phyloP scores from a whole-genome alignment of 2,797 vertebrate species.

The Sphenodon punctatus region DNA sequence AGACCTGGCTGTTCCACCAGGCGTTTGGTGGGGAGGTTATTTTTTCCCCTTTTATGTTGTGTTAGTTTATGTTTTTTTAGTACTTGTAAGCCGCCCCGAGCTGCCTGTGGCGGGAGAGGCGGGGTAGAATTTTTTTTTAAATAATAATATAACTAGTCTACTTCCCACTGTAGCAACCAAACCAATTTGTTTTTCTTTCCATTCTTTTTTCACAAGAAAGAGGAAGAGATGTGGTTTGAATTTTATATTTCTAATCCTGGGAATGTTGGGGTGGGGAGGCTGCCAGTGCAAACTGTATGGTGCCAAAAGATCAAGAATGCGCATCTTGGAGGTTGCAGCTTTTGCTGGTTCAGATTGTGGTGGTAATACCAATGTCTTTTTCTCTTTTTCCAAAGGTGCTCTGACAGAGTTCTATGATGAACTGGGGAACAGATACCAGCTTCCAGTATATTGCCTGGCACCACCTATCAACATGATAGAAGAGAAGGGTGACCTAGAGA shows the following conservation, averaged over 20 bases:
- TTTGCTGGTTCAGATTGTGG: not conserved
- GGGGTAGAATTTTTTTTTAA: too few relatives aligned
- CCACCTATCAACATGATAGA: slow-evolving; percentile 98
- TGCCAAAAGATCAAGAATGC: not conserved
- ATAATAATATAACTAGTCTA: not conserved
- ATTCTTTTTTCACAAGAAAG: not conserved
- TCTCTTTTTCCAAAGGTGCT: slow-evolving; percentile 79
- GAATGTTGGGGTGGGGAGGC: not conserved
- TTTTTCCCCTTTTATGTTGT: too few relatives aligned
- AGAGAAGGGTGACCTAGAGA: slow-evolving; percentile 90
- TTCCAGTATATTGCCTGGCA: slow-evolving; percentile 95
- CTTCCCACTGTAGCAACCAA: not conserved
- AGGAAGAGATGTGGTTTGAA: not conserved
- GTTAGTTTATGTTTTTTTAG: too few relatives aligned
- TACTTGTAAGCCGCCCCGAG: too few relatives aligned
- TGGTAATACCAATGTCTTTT: not conserved
- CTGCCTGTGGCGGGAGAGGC: too few relatives aligned
- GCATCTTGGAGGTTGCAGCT: fast-evolving
- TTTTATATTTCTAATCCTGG: not conserved
- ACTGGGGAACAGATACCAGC: slow-evolving; percentile 98
- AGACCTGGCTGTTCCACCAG: too few relatives aligned
- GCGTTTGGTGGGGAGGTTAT: too few relatives aligned
- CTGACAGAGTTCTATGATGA: slow-evolving; percentile 98
- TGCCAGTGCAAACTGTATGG: not conserved
- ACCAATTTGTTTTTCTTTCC: not conserved